phyloP scores from a whole-genome alignment of 2,113 vertebrate genomes.

The Chamaea fasciata region DNA sequence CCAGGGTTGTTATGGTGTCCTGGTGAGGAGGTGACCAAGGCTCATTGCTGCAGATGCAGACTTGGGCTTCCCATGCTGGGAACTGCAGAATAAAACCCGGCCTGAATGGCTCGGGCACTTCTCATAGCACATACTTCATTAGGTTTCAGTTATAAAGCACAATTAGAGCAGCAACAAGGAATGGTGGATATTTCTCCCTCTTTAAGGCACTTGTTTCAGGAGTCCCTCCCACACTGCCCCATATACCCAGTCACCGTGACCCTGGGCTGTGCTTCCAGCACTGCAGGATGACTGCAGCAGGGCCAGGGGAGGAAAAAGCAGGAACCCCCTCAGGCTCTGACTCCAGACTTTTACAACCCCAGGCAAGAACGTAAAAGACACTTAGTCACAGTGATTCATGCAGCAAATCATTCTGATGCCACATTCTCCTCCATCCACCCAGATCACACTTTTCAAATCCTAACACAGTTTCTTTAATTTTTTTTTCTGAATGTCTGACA shows the following conservation, averaged over 20 bases:
- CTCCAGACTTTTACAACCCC: not conserved
- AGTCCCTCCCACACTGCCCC: not conserved
- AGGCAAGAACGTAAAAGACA: not conserved
- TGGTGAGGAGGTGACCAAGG: not conserved
- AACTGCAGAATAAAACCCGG: not conserved
- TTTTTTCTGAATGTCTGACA: not conserved
- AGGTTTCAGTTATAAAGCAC: not conserved
- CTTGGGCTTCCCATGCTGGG: not conserved
- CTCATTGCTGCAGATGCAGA: not conserved
- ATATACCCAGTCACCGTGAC: not conserved
- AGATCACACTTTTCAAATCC: not conserved
- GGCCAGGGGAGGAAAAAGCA: not conserved
- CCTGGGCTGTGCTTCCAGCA: not conserved
- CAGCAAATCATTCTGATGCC: not conserved
- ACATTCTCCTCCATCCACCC: not conserved
- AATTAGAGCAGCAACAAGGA: not conserved
- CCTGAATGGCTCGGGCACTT: not conserved
- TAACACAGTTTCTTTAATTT: not conserved
- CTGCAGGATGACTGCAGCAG: not conserved
- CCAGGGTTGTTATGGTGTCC: not conserved
- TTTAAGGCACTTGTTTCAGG: not conserved
- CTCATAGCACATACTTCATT: not conserved
- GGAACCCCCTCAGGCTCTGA: not conserved
- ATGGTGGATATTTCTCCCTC: not conserved
- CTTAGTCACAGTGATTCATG: not conserved